Conservation (phyloP, 2,888 invertebrate species). For the Lamellibrachia columna region DNA sequence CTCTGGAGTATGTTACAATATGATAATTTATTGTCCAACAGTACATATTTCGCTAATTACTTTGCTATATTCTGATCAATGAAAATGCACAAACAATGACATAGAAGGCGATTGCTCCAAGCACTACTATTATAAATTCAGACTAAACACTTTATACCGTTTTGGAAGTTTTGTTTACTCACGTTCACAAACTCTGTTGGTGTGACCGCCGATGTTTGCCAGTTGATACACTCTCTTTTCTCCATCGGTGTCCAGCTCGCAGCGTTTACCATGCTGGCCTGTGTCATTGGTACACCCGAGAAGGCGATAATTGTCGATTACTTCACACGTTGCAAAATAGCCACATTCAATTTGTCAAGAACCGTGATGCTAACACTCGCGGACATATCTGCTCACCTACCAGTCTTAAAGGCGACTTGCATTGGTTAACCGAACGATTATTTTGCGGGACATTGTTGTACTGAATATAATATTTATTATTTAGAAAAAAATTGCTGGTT, state of each 20-base stretch:
- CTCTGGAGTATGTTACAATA: too few species aligned
- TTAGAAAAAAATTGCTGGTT: too few species aligned
- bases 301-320: background rate
- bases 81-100: too few species aligned
- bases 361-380: background rate
- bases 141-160: background rate
- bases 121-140: background rate
- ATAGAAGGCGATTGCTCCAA: too few species aligned
- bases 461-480: too few species aligned
- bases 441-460: background rate
- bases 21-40: too few species aligned
- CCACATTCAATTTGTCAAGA: background rate
- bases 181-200: background rate
- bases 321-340: background rate
- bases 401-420: background rate
- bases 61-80: too few species aligned
- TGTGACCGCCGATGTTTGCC: background rate
- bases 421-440: background rate
- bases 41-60: too few species aligned
- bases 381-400: background rate
- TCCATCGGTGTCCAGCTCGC: background rate
- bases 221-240: background rate
- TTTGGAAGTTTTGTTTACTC: background rate
- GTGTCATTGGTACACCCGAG: background rate
- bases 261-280: background rate